Conservation (phyloP, 2,113 vertebrate genomes). For the Corynorhinus townsendii region DNA sequence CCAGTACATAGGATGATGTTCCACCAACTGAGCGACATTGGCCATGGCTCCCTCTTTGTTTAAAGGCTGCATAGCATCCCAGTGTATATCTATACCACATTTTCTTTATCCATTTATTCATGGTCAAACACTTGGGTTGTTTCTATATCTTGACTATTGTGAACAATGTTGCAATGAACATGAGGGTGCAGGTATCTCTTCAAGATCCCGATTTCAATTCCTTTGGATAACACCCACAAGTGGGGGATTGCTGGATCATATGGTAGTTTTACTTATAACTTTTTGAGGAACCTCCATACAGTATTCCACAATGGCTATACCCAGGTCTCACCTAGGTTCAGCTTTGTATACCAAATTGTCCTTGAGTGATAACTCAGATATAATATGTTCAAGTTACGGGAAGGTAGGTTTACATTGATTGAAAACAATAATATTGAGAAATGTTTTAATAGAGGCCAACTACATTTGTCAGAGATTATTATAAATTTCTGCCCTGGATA, state of each 20-base stretch:
- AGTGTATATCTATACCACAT: not conserved
- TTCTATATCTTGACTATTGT: not conserved
- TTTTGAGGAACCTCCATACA: not conserved
- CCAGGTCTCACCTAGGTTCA: not conserved
- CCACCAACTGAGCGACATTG: too few relatives aligned
- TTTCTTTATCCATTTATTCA: not conserved
- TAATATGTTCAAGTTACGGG: not conserved
- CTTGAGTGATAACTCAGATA: not conserved
- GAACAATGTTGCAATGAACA: not conserved
- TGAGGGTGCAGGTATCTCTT: not conserved
- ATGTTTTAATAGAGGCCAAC: not conserved
- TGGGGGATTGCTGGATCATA: not conserved
- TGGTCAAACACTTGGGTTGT: not conserved
- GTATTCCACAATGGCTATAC: not conserved
- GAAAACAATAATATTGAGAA: not conserved
- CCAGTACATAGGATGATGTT: too few relatives aligned
- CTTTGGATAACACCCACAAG: not conserved
- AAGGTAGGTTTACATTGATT: not conserved
- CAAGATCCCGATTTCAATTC: not conserved
- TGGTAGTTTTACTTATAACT: not conserved
- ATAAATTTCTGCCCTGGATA: not conserved
- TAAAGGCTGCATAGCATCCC: not conserved
- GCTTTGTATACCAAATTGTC: not conserved
- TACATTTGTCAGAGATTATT: not conserved
- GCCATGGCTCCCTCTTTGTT: not conserved